Base-by-base conservation (phyloP, 2,113 vertebrate genomes). In the Etheostoma spectabile region DNA sequence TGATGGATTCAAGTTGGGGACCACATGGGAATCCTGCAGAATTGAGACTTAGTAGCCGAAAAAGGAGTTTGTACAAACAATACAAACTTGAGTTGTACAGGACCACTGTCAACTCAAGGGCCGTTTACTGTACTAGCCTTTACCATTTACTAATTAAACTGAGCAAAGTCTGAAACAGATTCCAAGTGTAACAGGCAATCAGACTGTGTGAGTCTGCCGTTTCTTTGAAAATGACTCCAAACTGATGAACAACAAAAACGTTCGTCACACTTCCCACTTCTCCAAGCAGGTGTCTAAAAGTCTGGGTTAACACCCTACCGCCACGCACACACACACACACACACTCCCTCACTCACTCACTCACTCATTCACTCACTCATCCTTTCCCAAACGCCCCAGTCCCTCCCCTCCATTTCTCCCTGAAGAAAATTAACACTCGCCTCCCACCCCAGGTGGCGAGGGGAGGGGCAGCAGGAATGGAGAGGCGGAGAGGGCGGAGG, bases 391-490 rank as follows among this genome's bases (percentile, higher is more conserved):
- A 73, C 56, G 49, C 78, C 80, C 80, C 22, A 38, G 79, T 83
- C 83, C 84, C 86, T 64, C 89, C 89, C 85, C 86, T 82, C 76
- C 86, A 67, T 89, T 95, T 94, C 93, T 94, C 94, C 95, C 94
- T 94, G 90, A 87, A 94, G 95, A 94, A 96, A 96, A 95, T 94
- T 95, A 97, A 93, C 92, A 87, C 93, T 94, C 95, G 95, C 94
- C 95, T 96, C 96, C 96, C 94, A 93, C 88, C 15, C 93, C 94
- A 95, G 95, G 95, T 96, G 88, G 92, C 90, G 77, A 79, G 93
- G 94, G 93, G 93, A 94, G 94, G 91, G 90, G 92, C 94, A 88
- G 93, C 73, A 92, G 93, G 93, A 91, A 94, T 88, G 90, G 89
- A 86, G 89, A 89, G 82, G 93, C 93, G 91, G 79, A 49, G 74